These are phyloP conservation scores for Drosophila anomalipes DNA, from an alignment of 2,888 invertebrate species.

Conservation along the genomic window DNA sequence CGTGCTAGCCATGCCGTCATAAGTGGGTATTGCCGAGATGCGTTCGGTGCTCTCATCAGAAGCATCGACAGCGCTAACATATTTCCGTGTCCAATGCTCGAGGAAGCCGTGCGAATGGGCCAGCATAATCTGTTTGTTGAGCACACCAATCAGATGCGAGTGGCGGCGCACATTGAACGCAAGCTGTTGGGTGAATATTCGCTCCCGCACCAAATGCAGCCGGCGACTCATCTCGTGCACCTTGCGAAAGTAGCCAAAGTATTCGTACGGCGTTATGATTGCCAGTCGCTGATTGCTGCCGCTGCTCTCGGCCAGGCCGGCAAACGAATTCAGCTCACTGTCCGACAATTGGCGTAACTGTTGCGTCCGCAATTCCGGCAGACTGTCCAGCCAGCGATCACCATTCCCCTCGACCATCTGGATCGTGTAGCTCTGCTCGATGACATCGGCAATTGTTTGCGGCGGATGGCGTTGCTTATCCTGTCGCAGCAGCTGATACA, in stretches of 20 bases:
- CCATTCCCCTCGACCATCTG: conserved; percentile 59
- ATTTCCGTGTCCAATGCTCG: conserved; percentile 62
- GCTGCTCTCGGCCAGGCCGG: conserved; percentile 40
- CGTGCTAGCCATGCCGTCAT: neutral
- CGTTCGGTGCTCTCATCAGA: conserved; percentile 55
- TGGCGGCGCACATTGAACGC: conserved; percentile 72
- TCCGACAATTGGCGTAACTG: conserved; percentile 53
- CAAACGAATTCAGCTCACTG: conserved; percentile 70
- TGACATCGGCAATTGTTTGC: conserved; percentile 69
- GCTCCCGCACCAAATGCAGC: conserved; percentile 73
- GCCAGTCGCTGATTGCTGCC: conserved; percentile 59
- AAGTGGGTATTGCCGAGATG: conserved; percentile 34
- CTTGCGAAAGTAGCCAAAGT: conserved; percentile 75
- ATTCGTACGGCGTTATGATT: conserved; percentile 76
- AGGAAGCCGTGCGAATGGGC: conserved; percentile 69
- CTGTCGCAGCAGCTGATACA: conserved; percentile 73
- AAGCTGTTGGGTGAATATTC: conserved; percentile 74
- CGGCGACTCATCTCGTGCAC: conserved; percentile 55
- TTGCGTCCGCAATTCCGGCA: conserved; percentile 62
- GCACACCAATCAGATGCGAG: conserved; percentile 66
- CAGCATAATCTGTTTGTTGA: conserved; percentile 65
- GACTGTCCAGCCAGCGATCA: conserved; percentile 54
- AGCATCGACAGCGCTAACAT: conserved; percentile 67
- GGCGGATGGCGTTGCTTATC: conserved; percentile 74
- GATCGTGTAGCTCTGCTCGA: conserved; percentile 63